Conservation (phyloP, 2,113 vertebrate species). For the Oreotrochilus melanogaster region DNA sequence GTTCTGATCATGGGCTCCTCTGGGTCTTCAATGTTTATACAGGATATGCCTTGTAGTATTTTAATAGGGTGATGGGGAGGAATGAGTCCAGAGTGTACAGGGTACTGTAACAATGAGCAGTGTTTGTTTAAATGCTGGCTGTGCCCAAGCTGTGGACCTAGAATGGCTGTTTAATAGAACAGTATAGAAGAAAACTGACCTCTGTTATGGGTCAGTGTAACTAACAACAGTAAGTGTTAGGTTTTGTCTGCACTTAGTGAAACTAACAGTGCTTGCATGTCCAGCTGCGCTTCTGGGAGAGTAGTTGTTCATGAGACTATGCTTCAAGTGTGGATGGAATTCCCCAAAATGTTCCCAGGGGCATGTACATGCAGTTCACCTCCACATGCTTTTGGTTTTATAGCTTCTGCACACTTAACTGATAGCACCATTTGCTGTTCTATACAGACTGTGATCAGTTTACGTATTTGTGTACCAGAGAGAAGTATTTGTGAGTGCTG, state of each 20-base stretch:
- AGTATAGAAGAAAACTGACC: not conserved
- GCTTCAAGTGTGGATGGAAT: not conserved
- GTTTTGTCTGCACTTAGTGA: not conserved
- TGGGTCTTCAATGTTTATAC: not conserved
- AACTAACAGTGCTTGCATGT: not conserved
- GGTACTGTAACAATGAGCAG: not conserved
- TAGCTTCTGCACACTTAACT: not conserved
- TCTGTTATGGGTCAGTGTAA: not conserved
- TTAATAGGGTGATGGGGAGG: not conserved
- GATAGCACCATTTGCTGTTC: not conserved
- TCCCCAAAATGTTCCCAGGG: not conserved
- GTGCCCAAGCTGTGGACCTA: not conserved
- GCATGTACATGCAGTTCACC: not conserved
- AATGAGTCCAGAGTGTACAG: not conserved
- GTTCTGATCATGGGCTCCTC: not conserved
- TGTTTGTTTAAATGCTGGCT: slow-evolving; percentile 5
- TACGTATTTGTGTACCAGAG: not conserved
- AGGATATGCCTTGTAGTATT: not conserved
- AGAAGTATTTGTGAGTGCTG: not conserved
- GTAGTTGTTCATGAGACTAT: not conserved
- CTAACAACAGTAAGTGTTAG: not conserved
- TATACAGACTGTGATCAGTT: not conserved
- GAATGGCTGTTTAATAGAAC: not conserved
- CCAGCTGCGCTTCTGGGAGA: not conserved
- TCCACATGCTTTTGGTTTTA: not conserved